Evolutionary conservation across 2,888 invertebrate genomes (phyloP), one percentile per base, ranked within the genome.

Genomic region (Pheosia tremula): DNA sequence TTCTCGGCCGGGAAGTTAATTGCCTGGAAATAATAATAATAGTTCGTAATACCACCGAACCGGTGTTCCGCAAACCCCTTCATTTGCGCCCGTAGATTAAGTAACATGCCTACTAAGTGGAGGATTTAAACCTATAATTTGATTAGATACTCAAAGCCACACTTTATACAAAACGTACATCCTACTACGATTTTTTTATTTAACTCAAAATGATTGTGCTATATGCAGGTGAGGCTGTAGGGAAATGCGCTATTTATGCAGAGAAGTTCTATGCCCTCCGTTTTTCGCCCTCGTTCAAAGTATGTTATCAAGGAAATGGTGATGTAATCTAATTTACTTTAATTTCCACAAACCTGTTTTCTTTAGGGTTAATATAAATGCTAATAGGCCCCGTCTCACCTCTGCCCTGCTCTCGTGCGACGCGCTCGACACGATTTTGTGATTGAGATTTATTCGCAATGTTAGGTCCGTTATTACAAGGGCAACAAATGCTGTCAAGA

Each of bases 301-400:
- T 67, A 62, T 62, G 75, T 70, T 69, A 68, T 58, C 56, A 57
- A 59, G 68, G 71, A 76, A 81, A 80, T 77, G 68, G 73, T 71
- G 73, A 60, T 78, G 67, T 86, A 82, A 87, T 81, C 71, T 83
- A 80, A 87, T 87, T 84, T 83, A 81, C 70, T 81, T 82, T 83
- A 84, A 86, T 84, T 82, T 83, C 72, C 74, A 72, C 77, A 78
- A 85, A 85, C 81, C 80, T 85, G 83, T 85, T 86, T 83, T 84
- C 84, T 85, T 83, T 86, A 82, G 83, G 84, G 86, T 86, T 90
- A 87, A 90, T 90, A 89, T 90, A 90, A 89, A 90, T 90, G 90
- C 89, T 85, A 90, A 90, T 90, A 69, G 77, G 71, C 63, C 61
- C 74, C 78, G 76, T 77, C 76, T 78, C 72, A 75, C 70, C 75